Base-by-base conservation (phyloP, 2,888 invertebrate species). In the Dioctria linearis region DNA sequence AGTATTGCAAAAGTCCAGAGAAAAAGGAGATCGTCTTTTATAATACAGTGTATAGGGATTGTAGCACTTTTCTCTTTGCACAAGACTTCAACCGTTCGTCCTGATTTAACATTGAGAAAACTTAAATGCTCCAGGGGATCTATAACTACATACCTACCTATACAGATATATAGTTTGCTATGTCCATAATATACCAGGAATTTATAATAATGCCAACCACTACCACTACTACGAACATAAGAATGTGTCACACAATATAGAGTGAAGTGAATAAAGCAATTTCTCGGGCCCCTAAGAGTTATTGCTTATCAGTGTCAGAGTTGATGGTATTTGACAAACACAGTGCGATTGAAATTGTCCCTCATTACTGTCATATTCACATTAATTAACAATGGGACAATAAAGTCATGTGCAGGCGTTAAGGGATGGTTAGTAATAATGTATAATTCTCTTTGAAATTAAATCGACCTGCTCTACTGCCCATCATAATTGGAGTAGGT, bases 241-340 rank as follows among this genome's bases (percentile, higher is more conserved):
- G 25, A 25, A 25, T 25, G 25, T 25, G 25, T 25, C 25, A 25
- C 25, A 25, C 25, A 25, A 25, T 25, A 25, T 25, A 25, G 25
- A 25, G 25, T 25, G 25, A 25, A 25, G 25, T 25, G 39, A 9
- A 25, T 65, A 9, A 49, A 49, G 40, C 54, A 39, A 39, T 54
- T 54, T 46, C 37, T 71, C 54, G 54, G 37, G 25, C 25, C 11
- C 9, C 59, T 39, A 39, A 73, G 25, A 57, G 42, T 73, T 73
- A 73, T 73, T 73, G 73, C 73, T 73, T 57, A 42, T 42, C 73
- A 59, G 73, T 42, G 73, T 73, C 54, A 57, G 57, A 37, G 73
- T n/a, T 43, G 39, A 8, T 5, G 73, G 73, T 51, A 42, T 73
- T 73, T 73, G 73, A 57, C 57, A 73, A 73, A 73, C 57, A 25